Conservation (phyloP, 2,888 invertebrate species). For the Eupithecia vulgata region DNA sequence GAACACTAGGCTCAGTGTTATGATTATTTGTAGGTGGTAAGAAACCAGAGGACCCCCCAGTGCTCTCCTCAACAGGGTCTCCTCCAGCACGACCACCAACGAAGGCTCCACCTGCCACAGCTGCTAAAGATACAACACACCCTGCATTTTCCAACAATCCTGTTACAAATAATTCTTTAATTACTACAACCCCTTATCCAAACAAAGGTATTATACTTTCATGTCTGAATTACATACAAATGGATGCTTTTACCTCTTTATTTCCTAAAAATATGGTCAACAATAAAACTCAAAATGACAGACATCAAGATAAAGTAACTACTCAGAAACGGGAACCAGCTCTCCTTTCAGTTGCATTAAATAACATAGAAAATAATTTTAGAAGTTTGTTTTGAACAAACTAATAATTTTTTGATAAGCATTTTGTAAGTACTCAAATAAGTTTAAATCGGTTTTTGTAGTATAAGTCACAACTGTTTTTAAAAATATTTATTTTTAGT, state of each 20-base stretch:
- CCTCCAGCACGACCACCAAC: conserved; percentile 44
- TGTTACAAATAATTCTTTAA: not conserved
- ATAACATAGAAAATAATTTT: conserved; percentile 76
- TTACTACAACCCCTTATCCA: conserved; percentile 70
- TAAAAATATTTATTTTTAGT: not conserved
- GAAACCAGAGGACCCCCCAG: conserved; percentile 31
- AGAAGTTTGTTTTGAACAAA: conserved; percentile 73
- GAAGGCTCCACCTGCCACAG: conserved; percentile 35
- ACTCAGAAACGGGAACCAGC: conserved; percentile 61
- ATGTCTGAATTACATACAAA: conserved; percentile 79
- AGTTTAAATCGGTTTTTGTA: conserved; percentile 18
- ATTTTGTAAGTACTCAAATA: not conserved
- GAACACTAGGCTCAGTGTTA: not conserved
- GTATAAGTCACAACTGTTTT: not conserved
- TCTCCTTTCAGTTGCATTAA: conserved; percentile 67
- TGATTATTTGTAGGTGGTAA: conserved; percentile 35
- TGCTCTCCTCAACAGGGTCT: conserved; percentile 5
- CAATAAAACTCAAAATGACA: conserved; percentile 39
- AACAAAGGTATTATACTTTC: conserved; percentile 74
- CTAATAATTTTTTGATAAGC: conserved; percentile 33
- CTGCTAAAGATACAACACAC: conserved; percentile 15
- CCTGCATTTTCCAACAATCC: conserved; percentile 23
- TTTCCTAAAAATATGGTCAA: conserved; percentile 58
- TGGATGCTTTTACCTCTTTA: conserved; percentile 77
- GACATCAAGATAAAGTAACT: conserved; percentile 50